Conservation (phyloP, 2,113 vertebrate genomes). For the Ciconia maguari region DNA sequence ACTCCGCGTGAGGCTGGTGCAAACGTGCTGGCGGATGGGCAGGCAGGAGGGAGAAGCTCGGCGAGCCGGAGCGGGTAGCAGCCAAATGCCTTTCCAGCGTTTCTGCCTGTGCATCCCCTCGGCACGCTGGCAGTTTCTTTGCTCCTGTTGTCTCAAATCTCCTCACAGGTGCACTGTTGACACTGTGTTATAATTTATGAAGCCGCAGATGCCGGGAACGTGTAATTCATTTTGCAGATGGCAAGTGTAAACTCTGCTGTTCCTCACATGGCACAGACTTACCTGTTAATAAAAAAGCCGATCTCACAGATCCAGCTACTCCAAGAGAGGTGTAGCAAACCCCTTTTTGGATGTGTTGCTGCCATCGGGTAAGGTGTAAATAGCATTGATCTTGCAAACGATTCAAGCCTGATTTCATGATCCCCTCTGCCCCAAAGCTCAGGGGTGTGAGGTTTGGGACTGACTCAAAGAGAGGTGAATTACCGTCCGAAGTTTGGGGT, state of each 20-base stretch:
- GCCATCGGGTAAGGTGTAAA: not conserved
- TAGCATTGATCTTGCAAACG: not conserved
- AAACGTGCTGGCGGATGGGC: not conserved
- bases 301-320: not conserved
- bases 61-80: not conserved
- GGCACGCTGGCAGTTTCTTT: not conserved
- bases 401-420: not conserved
- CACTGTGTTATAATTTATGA: constrained; percentile 53
- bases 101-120: not conserved
- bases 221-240: constrained; percentile 43
- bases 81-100: not conserved
- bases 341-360: not conserved
- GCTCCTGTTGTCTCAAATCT: constrained; percentile 24
- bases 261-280: not conserved
- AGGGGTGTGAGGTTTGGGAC: not conserved
- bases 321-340: not conserved
- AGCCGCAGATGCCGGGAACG: constrained; percentile 35
- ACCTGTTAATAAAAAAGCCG: constrained; percentile 8
- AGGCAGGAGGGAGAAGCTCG: not conserved
- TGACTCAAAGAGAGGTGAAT: not conserved
- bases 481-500: not conserved
- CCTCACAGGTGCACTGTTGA: constrained; percentile 41
- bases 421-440: not conserved
- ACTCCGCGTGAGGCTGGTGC: not conserved
- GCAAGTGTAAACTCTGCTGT: constrained; percentile 44